phyloP scores from a whole-genome alignment of 2,113 vertebrate species.

The Hemibagrus wyckioides region DNA sequence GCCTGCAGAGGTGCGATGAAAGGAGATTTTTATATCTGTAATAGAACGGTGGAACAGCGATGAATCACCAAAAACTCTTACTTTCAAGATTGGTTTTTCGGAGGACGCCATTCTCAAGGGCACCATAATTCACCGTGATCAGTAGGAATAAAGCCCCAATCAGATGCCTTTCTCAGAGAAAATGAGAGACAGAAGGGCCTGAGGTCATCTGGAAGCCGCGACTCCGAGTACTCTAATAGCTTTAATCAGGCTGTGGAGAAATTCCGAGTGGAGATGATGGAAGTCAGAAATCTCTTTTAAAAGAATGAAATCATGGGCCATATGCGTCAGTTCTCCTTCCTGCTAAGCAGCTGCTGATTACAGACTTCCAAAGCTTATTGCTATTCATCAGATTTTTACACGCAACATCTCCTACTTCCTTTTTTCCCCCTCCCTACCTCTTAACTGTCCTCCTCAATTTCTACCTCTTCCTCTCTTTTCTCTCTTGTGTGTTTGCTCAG shows the following conservation, averaged over 20 bases:
- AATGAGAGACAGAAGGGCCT: constrained; percentile 33
- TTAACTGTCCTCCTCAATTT: neutral
- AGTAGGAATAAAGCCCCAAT: constrained; percentile 42
- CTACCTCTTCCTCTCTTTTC: neutral
- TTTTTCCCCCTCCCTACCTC: neutral
- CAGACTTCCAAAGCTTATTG: constrained; percentile 42
- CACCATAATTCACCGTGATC: constrained; percentile 49
- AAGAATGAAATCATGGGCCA: constrained; percentile 25
- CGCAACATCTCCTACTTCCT: neutral
- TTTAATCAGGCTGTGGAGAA: constrained; percentile 48
- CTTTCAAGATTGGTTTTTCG: constrained; percentile 48
- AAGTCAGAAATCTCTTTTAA: constrained; percentile 31
- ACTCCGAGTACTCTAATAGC: constrained; percentile 39
- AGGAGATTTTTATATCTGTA: constrained; percentile 55
- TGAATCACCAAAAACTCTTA: constrained; percentile 51
- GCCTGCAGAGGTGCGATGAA: constrained; percentile 53
- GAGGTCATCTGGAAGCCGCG: constrained; percentile 18
- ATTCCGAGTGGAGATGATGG: constrained; percentile 24
- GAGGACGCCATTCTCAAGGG: constrained; percentile 51
- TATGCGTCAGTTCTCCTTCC: constrained; percentile 21
- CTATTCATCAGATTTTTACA: constrained; percentile 54
- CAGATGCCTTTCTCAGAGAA: constrained; percentile 37
- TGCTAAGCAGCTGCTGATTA: constrained; percentile 49
- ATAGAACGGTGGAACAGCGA: constrained; percentile 41
- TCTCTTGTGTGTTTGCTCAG: neutral